Percentiles rank a stretch among this genome's conserved stretches.
Conservation (phyloP, 1,140 invertebrate species). For the Nylanderia fulva region DNA sequence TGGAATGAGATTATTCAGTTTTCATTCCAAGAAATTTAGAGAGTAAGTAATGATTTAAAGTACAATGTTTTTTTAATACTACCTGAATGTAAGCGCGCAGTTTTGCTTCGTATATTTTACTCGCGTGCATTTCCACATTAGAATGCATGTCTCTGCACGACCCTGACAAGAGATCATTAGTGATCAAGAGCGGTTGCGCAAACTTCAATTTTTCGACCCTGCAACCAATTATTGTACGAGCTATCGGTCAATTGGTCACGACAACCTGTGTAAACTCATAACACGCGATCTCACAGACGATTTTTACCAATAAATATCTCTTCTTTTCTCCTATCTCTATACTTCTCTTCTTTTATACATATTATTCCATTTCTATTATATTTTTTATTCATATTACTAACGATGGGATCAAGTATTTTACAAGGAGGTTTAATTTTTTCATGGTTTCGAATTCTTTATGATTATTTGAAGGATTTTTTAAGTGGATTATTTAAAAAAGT, state of each 20-base stretch:
- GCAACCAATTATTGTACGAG: not conserved
- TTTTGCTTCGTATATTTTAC: conserved; percentile 11
- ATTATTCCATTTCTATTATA: not conserved
- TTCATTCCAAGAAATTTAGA: too few species aligned
- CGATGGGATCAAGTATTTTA: too few species aligned
- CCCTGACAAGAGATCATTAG: conserved; percentile 33
- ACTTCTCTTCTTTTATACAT: not conserved
- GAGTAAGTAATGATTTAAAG: too few species aligned
- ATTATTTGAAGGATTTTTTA: too few species aligned
- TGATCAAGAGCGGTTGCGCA: conserved; percentile 36
- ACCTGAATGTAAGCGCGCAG: too few species aligned
- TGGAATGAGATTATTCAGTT: too few species aligned
- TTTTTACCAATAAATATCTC: not conserved
- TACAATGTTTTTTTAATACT: too few species aligned
- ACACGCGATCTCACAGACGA: conserved; percentile 16
- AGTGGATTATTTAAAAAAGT: too few species aligned
- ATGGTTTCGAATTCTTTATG: too few species aligned
- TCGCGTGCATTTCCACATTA: conserved; percentile 36
- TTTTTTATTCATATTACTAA: too few species aligned
- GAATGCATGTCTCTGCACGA: conserved; percentile 12
- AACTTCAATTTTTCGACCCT: conserved; percentile 48
- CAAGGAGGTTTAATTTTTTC: too few species aligned
- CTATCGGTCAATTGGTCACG: conserved; percentile 53
- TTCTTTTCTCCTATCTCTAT: not conserved
- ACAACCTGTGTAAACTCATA: not conserved